Percentiles rank a stretch among this genome's conserved stretches.
Evolutionary conservation across 2,113 vertebrate species (phyloP).

Genomic region (Ailuropoda melanoleuca): DNA sequence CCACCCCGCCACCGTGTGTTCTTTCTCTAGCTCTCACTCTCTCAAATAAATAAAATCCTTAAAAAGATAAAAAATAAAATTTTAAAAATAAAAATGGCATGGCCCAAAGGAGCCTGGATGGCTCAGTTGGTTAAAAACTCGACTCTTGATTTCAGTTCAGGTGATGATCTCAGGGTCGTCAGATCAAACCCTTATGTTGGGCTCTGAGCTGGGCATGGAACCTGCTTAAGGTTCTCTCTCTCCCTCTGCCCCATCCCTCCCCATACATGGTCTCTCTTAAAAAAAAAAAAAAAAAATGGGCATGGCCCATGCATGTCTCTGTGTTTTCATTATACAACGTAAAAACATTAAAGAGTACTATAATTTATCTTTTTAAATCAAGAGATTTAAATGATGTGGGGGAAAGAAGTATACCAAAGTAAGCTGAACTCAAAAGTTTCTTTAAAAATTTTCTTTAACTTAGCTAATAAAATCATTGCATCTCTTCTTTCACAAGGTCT

Average conservation of each 20-base stretch:
- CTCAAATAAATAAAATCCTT: no score
- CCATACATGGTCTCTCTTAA: no score
- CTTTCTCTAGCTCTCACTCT: no score
- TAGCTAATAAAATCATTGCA: constrained; percentile 12
- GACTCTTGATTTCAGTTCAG: no score
- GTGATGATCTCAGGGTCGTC: no score
- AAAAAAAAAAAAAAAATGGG: not conserved
- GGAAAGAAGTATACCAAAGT: not conserved
- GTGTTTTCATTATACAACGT: not conserved
- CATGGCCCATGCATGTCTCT: not conserved
- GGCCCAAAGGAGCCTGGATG: no score
- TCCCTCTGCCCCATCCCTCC: not conserved
- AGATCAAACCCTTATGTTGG: no score
- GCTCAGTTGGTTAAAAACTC: no score
- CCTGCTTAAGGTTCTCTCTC: not conserved
- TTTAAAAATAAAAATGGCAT: not conserved
- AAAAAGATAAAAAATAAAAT: no score
- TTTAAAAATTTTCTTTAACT: not conserved
- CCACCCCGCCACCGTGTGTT: no score
- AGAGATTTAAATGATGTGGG: not conserved
- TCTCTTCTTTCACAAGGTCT: not conserved
- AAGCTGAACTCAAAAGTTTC: not conserved
- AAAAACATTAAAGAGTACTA: not conserved
- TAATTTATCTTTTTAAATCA: not conserved
- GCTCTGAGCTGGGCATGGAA: no score